These are phyloP conservation scores for Neotoxoptera formosana DNA, from an alignment of 1,140 invertebrate genomes.

Conservation along the genomic window DNA sequence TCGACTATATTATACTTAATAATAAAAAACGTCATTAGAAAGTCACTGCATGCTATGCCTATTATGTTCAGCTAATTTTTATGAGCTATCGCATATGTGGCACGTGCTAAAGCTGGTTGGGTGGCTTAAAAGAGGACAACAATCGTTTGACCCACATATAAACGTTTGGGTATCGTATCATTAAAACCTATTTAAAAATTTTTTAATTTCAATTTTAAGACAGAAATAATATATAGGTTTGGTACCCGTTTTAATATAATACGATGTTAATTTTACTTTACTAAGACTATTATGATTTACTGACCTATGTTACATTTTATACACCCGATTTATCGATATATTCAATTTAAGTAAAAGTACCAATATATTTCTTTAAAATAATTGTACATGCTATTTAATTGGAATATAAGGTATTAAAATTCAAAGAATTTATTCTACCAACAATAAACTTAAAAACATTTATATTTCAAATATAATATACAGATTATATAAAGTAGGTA, in stretches of 20 bases:
- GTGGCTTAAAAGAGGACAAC: constrained; percentile 47
- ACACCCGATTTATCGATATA: neutral
- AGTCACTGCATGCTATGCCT: constrained; percentile 36
- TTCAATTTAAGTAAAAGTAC: too few relatives aligned
- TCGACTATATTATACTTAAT: neutral
- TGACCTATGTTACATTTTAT: neutral
- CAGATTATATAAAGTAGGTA: neutral
- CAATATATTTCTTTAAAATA: too few relatives aligned
- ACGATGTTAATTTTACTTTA: neutral
- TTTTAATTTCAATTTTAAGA: neutral
- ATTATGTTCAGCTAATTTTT: constrained; percentile 45
- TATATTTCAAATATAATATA: neutral
- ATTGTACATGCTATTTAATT: too few relatives aligned
- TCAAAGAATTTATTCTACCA: too few relatives aligned
- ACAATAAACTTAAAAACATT: neutral
- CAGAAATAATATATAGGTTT: neutral
- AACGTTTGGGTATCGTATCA: constrained; percentile 11
- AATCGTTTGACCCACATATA: constrained; percentile 56
- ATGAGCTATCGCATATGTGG: constrained; percentile 18
- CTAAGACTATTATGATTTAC: neutral
- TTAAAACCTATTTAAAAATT: neutral
- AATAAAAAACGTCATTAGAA: constrained; percentile 56
- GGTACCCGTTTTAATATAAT: too few relatives aligned
- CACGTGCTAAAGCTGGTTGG: constrained; percentile 41
- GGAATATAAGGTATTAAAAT: too few relatives aligned